Base-by-base conservation (phyloP, 2,888 invertebrate species). In the Lasioglossum oenotherae region DNA sequence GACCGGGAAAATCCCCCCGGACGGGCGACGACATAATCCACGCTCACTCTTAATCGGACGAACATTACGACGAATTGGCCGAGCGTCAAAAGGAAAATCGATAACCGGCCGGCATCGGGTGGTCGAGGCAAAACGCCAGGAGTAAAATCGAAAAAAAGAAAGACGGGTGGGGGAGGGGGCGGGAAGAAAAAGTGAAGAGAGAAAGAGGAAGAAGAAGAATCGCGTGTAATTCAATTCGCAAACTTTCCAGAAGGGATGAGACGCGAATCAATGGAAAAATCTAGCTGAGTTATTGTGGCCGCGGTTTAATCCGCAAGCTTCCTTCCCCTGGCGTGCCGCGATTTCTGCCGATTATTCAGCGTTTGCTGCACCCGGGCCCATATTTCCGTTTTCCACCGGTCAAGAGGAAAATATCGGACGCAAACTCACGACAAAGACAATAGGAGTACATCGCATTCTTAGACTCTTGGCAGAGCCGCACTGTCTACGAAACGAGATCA, bases 1-100 rank as follows among this genome's bases (percentile, higher is more conserved):
- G 83, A 83, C 72, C 80, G 64, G 57, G 75, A 80, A 87, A 87
- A 84, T 87, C 87, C 84, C 75, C 74, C 27, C 64, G 16, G 69
- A 5, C 27, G 60, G 6, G 31, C 84, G 73, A 73, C 81, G 81
- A 75, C 80, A 82, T 87, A 86, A 87, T 87, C 86, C 82, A 64
- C 46, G 86, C 57, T 82, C 83, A 35, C 71, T 77, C 74, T 86
- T 80, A 80, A 87, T 87, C 82, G 86, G 69, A 75, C 76, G 69
- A 67, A 76, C 72, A 74, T 74, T 44, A 38, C 71, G 60, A 80
- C 69, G 57, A 71, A 80, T 71, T 41, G 73, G 71, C 53, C 49
- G 23, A 35, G n/a, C 79, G 44, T 79, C 49, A 46, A 84, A 44
- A 71, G 46, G 16, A 41, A 35, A 27, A 60, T 78, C 74, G 69